These are phyloP conservation scores for Mesocricetus auratus DNA, from an alignment of 2,113 vertebrate species.

Conservation along the genomic window DNA sequence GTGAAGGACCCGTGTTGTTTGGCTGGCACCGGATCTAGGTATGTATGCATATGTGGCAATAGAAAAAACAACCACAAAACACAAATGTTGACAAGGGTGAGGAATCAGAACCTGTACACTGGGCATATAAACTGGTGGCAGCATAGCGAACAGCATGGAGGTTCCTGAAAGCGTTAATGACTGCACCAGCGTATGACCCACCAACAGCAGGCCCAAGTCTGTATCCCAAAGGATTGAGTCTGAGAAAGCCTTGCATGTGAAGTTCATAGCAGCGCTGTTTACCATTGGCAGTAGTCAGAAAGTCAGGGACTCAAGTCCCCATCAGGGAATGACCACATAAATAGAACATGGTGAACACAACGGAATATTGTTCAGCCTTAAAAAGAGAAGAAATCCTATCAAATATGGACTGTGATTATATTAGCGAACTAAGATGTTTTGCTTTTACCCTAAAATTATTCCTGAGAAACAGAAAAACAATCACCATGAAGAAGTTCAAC, in stretches of 20 bases:
- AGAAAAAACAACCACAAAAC: not conserved
- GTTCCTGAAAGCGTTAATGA: not conserved
- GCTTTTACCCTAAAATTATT: constrained; percentile 4
- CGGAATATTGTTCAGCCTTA: not conserved
- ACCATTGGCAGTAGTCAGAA: not conserved
- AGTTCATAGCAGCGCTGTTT: not conserved
- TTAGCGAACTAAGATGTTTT: not conserved
- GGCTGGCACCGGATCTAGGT: constrained; percentile 87
- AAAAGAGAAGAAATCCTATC: not conserved
- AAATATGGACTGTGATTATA: not conserved
- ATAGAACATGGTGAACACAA: not conserved
- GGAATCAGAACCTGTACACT: not conserved
- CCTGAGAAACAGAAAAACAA: not conserved
- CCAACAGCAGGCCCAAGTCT: not conserved
- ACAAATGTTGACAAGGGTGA: not conserved
- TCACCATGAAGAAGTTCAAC: not conserved
- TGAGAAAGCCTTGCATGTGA: not conserved
- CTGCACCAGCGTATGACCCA: not conserved
- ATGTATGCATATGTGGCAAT: not conserved
- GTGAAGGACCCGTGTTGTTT: constrained; percentile 81
- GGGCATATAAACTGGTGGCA: not conserved
- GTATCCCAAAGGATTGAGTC: not conserved
- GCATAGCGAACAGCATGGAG: not conserved
- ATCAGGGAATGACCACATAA: not conserved
- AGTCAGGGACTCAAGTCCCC: not conserved